Conservation (phyloP, 2,113 vertebrate species). For the Globicephala melas region DNA sequence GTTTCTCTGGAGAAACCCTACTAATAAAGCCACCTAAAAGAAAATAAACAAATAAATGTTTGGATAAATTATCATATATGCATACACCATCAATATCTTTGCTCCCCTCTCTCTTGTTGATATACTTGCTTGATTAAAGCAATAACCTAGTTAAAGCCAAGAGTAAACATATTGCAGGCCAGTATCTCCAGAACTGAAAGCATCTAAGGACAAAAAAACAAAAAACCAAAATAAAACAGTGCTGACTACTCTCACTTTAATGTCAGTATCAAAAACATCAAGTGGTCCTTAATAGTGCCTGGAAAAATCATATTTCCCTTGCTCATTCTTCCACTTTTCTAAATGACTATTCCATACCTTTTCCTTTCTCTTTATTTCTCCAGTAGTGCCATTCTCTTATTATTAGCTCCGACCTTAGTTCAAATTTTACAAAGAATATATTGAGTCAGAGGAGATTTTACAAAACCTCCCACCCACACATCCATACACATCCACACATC, state of each 20-base stretch:
- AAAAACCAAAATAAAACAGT: not conserved
- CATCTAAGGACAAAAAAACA: not conserved
- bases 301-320: not conserved
- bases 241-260: not conserved
- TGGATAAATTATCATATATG: not conserved
- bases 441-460: not conserved
- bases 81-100: not conserved
- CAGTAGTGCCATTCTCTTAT: not conserved
- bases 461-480: not conserved
- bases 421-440: not conserved
- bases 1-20: not conserved
- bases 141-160: not conserved
- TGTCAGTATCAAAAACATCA: not conserved
- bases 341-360: not conserved
- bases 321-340: not conserved
- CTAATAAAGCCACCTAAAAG: not conserved
- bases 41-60: not conserved
- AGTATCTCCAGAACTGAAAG: not conserved
- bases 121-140: not conserved
- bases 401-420: not conserved
- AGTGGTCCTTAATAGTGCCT: not conserved
- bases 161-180: not conserved
- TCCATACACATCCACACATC: not conserved
- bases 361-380: not conserved
- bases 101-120: rapidly evolving